These are phyloP conservation scores for Oostethus manadensis DNA, from an alignment of 2,113 vertebrate genomes.

Conservation along the genomic window DNA sequence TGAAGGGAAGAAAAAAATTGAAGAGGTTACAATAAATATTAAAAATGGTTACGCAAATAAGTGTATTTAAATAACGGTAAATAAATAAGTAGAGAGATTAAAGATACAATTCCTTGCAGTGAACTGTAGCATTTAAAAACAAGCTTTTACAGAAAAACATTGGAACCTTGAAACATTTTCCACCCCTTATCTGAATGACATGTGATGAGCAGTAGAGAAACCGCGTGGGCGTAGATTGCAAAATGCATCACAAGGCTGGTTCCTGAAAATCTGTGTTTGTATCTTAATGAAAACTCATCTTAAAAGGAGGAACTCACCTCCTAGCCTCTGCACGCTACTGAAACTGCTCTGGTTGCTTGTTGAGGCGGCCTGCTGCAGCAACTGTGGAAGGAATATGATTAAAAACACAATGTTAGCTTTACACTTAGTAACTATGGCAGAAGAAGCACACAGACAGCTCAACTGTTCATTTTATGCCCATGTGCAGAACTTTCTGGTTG, in stretches of 20 bases:
- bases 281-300: neutral
- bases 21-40: too few species aligned
- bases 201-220: constrained; percentile 15
- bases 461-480: constrained; percentile 10
- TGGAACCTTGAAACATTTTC: neutral
- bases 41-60: too few species aligned
- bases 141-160: neutral
- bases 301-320: constrained; percentile 76
- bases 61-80: too few species aligned
- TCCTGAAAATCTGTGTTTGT: constrained; percentile 6
- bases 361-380: constrained; percentile 93
- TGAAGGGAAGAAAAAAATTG: too few species aligned
- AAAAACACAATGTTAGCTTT: neutral
- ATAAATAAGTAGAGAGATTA: too few species aligned
- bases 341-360: constrained; percentile 91
- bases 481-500: constrained; percentile 14
- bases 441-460: constrained; percentile 7
- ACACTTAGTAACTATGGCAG: neutral
- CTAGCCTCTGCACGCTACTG: constrained; percentile 92
- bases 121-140: neutral
- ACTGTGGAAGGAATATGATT: constrained; percentile 60
- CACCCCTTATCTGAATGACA: constrained; percentile 27
- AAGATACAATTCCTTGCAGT: too few species aligned
- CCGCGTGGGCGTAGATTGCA: constrained; percentile 1
- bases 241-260: constrained; percentile 15